Evolutionary conservation across 1,140 invertebrate genomes (phyloP).

Genomic region (Euwallacea similis): DNA sequence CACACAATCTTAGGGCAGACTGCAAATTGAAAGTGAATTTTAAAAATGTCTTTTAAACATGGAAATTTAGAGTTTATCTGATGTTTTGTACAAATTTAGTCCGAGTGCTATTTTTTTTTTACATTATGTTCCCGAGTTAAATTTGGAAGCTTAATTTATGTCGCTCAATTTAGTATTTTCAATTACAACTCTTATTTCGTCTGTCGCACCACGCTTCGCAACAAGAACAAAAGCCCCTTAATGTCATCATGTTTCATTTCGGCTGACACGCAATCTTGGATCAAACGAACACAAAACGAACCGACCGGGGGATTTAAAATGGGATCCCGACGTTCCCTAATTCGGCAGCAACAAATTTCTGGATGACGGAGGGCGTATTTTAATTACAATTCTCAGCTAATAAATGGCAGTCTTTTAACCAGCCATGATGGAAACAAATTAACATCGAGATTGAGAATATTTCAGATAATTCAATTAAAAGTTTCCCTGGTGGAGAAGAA

Average conservation of each 20-base stretch:
- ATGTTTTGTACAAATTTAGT: no score
- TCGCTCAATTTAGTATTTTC: no score
- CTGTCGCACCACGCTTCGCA: no score
- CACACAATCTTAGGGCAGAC: no score
- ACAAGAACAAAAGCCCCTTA: background rate
- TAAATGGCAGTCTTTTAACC: constrained; percentile 34
- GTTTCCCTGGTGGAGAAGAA: background rate
- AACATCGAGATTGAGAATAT: constrained; percentile 33
- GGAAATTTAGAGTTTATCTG: no score
- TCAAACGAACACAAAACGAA: constrained; percentile 14
- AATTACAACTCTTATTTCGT: background rate
- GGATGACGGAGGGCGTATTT: constrained; percentile 13
- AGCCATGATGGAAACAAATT: constrained; percentile 33
- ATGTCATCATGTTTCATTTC: constrained; percentile 5
- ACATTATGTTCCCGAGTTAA: no score
- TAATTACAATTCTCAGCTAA: constrained; percentile 28
- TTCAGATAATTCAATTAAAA: constrained; percentile 34
- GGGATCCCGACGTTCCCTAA: constrained; percentile 10
- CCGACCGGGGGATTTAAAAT: background rate
- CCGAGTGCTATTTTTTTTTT: no score
- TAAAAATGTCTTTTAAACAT: no score
- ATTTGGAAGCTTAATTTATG: no score
- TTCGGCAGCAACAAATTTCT: constrained; percentile 28
- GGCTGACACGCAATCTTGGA: background rate
- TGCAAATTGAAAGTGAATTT: no score